These are phyloP conservation scores for Merops nubicus DNA, from an alignment of 2,113 vertebrate species.

Conservation along the genomic window DNA sequence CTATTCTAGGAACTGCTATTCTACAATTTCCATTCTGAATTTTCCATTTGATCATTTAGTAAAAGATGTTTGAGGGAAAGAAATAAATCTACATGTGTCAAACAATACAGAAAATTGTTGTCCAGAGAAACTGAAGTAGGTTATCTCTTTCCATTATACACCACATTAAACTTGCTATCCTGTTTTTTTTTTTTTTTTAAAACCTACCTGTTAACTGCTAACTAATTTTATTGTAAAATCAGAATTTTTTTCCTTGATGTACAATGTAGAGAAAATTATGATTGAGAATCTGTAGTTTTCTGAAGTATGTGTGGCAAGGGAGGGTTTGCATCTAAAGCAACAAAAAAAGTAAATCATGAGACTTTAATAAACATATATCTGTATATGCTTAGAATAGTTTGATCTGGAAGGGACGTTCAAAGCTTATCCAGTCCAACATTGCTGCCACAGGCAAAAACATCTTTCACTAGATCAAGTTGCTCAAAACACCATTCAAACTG, in stretches of 20 bases:
- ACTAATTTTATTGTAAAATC: background rate
- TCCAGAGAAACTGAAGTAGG: background rate
- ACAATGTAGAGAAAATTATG: background rate
- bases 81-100: background rate
- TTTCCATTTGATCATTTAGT: background rate
- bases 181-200: background rate
- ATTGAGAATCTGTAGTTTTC: background rate
- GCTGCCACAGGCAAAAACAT: background rate
- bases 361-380: background rate
- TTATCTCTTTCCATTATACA: background rate
- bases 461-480: background rate
- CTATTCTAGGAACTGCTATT: background rate
- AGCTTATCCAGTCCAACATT: background rate
- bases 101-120: background rate
- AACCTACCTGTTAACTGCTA: background rate
- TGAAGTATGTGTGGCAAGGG: background rate
- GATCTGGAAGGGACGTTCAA: background rate
- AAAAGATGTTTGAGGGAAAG: background rate
- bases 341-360: background rate
- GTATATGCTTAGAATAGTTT: background rate
- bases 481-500: background rate
- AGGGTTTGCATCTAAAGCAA: background rate
- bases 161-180: background rate
- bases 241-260: background rate
- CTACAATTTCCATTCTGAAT: background rate